phyloP scores from a whole-genome alignment of 2,797 vertebrate genomes.

The Acipenser oxyrinchus region DNA sequence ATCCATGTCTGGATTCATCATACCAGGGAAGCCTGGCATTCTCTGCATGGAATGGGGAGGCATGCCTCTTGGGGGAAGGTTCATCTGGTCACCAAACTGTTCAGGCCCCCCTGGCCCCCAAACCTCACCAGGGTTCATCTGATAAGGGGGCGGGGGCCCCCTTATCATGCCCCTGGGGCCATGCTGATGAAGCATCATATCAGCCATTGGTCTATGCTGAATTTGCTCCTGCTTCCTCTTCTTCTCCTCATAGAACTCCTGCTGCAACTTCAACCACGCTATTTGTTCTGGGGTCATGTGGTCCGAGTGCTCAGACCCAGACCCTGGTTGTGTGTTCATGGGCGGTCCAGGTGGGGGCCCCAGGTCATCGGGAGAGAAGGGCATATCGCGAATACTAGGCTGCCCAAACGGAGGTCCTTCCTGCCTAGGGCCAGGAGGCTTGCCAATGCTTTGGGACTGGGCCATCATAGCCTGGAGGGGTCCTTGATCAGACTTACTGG shows the following conservation, averaged over 20 bases:
- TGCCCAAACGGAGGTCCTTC: constrained; percentile 86
- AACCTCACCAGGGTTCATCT: constrained; percentile 87
- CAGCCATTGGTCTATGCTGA: constrained; percentile 89
- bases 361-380: constrained; percentile 92
- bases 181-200: constrained; percentile 94
- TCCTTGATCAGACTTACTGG: constrained; percentile 78
- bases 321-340: constrained; percentile 68
- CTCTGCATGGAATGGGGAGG: constrained; percentile 85
- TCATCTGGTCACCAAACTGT: constrained; percentile 85
- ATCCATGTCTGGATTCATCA: constrained; percentile 96
- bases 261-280: constrained; percentile 94
- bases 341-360: constrained; percentile 78
- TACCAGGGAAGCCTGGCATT: constrained; percentile 88
- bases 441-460: constrained; percentile 93
- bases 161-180: constrained; percentile 87
- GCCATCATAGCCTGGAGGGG: constrained; percentile 97
- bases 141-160: constrained; percentile 91
- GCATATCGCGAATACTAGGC: constrained; percentile 86
- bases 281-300: constrained; percentile 98
- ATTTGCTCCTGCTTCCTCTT: constrained; percentile 93
- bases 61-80: constrained; percentile 83
- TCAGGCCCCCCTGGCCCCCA: constrained; percentile 83
- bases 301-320: constrained; percentile 73
- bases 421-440: constrained; percentile 82
- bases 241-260: constrained; percentile 97